Base-by-base conservation (phyloP, 2,888 invertebrate genomes). In the Microctonus brassicae region DNA sequence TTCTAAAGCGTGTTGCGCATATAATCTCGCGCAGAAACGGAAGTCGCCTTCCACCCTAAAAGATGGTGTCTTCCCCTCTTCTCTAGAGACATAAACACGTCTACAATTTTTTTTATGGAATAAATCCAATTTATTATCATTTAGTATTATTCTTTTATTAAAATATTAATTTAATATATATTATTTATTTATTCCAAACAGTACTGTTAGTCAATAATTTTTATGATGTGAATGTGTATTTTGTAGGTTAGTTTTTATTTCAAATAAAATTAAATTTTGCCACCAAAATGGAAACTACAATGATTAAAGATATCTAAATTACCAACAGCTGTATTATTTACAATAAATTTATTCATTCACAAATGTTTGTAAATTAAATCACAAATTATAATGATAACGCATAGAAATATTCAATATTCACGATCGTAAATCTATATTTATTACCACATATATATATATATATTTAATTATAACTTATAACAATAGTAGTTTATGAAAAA, bases 51-150 rank as follows among this genome's bases (percentile, higher is more conserved):
- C 47, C 47, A 47, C 47, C 47, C 47, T 47, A n/a, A 47, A 47
- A 47, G n/a, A 47, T 47, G 47, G 47, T n/a, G 52, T 69, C 68
- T 29, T 29, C 29, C 29, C 7, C 29, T n/a, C n/a, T n/a, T n/a
- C n/a, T n/a, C n/a, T n/a, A n/a, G n/a, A n/a, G n/a, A n/a, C n/a
- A n/a, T n/a, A n/a, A n/a, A n/a, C n/a, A n/a, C n/a, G n/a, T n/a
- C n/a, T n/a, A n/a, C n/a, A n/a, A n/a, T n/a, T n/a, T n/a, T n/a
- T n/a, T n/a, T n/a, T n/a, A n/a, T n/a, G n/a, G n/a, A n/a, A n/a
- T n/a, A n/a, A n/a, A n/a, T n/a, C n/a, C n/a, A n/a, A n/a, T n/a
- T n/a, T n/a, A n/a, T n/a, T n/a, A n/a, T n/a, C n/a, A n/a, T n/a
- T n/a, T n/a, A n/a, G n/a, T n/a, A n/a, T n/a, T n/a, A n/a, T n/a